Base-by-base conservation (phyloP, 2,113 vertebrate genomes). In the Pseudopodoces humilis region DNA sequence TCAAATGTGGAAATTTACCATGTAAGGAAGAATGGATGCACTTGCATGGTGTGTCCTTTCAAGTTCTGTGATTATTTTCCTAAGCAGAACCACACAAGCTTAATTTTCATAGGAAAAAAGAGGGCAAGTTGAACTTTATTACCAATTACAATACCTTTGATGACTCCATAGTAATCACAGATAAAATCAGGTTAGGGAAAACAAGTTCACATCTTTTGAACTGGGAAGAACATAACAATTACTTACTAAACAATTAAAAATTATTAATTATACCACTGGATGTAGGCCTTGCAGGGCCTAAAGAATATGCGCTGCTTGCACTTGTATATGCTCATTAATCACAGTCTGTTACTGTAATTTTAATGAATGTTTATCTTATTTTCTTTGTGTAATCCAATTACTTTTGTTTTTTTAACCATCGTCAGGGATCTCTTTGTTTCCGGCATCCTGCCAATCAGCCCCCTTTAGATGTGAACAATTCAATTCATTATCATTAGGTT, bases 401-500 rank as follows among this genome's bases (percentile, higher is more conserved):
- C 96, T 94, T 97, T 93, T 98, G 95, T 95, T 98, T 98, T 97
- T 96, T 94, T 91, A 96, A 88, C 86, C 63, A 93, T 97, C 92
- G 33, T 96, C 71, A 79, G 97, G 95, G 96, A 96, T 96, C 95
- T 95, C 95, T 97, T 79, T 74, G 83, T 97, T 95, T 97, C 95
- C 96, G 22, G 96, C 96, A 96, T 80, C 52, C 95, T 98, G 98
- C 97, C 98, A 98, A 68, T 97, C 97, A 91, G 84, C 20, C 94
- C 97, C 87, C 95, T 97, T 98, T 96, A 96, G 96, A 95, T 88
- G 83, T 86, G 91, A 97, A 97, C 97, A 98, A 98, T 98, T 98
- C 95, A 97, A 98, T 98, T 98, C 98, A 98, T 98, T 98, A 98
- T 97, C 97, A 97, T 98, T 98, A 98, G 94, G 95, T 90, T 59